Evolutionary conservation across 2,113 vertebrate species (phyloP).

Genomic region (Erpornis zantholeuca): DNA sequence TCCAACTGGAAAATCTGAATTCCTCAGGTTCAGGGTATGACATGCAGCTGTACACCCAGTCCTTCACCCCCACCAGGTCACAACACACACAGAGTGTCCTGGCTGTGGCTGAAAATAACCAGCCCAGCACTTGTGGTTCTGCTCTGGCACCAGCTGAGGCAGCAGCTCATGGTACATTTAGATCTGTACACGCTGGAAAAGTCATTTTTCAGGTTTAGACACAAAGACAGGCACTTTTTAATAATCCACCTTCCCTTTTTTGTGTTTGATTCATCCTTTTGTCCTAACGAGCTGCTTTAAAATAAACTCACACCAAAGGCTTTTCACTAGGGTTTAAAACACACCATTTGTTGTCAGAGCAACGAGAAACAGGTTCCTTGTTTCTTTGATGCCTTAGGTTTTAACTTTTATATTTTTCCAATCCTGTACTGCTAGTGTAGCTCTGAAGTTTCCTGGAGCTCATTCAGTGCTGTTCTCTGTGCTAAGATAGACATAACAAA

Average conservation of each 20-base stretch:
- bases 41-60: background rate
- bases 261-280: background rate
- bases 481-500: no score
- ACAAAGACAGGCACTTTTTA: background rate
- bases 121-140: background rate
- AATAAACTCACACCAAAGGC: rapidly evolving
- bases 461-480: no score
- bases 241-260: background rate
- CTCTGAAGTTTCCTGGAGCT: no score
- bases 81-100: rapidly evolving
- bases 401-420: no score
- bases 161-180: background rate
- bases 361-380: no score
- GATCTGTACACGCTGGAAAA: background rate
- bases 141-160: background rate
- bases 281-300: background rate
- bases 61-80: background rate
- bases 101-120: background rate
- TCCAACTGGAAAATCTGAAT: background rate
- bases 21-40: background rate
- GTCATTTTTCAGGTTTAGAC: background rate
- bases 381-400: no score
- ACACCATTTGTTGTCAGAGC: rapidly evolving
- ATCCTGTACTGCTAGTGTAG: no score
- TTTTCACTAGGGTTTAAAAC: rapidly evolving